Evolutionary conservation across 2,113 vertebrate species (phyloP).

Genomic region (Nanger granti): DNA sequence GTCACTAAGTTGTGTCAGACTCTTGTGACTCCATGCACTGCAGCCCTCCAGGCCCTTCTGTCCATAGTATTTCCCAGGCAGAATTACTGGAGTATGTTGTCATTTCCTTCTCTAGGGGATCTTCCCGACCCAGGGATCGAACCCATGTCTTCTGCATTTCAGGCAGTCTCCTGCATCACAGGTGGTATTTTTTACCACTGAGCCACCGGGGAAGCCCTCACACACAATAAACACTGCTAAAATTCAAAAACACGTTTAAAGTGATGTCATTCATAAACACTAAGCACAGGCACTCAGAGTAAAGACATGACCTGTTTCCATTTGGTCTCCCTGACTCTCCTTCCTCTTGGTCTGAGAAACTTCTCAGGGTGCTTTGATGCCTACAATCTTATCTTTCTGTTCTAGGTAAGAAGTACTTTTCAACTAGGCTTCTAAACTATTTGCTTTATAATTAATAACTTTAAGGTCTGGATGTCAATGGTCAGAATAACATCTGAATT

Average conservation of each 20-base stretch:
- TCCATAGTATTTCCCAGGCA: neutral
- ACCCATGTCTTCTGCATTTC: neutral
- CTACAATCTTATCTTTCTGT: neutral
- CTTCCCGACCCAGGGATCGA: neutral
- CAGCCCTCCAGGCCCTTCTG: neutral
- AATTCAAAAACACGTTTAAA: neutral
- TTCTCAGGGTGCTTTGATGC: neutral
- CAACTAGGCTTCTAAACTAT: neutral
- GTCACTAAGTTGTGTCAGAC: neutral
- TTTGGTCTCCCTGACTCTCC: neutral
- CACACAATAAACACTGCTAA: neutral
- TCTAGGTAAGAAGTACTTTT: neutral
- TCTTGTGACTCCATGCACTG: neutral
- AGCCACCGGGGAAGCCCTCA: neutral
- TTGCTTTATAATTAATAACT: neutral
- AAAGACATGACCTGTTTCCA: neutral
- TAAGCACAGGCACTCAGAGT: neutral
- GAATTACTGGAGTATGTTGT: neutral
- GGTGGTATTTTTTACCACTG: neutral
- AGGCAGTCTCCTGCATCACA: neutral
- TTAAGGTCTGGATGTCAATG: neutral
- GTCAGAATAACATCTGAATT: neutral
- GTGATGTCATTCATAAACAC: neutral
- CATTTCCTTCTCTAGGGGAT: neutral
- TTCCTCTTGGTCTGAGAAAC: neutral